phyloP scores from a whole-genome alignment of 1,140 invertebrate genomes.

The Bilobella aurantiaca region DNA sequence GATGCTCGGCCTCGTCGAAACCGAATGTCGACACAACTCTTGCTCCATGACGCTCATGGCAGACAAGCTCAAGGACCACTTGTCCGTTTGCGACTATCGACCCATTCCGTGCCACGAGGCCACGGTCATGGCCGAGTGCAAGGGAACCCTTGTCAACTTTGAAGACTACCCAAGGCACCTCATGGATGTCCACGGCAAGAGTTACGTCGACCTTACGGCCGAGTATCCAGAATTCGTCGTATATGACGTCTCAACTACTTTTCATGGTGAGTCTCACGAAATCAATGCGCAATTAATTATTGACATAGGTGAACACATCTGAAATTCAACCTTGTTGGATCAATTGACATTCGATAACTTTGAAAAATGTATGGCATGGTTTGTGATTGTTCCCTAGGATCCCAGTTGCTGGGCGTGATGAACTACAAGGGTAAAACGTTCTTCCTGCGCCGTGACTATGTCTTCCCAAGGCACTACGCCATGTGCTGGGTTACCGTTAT shows the following conservation, averaged over 20 bases:
- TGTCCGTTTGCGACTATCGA: background rate
- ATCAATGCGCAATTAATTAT: too few relatives aligned
- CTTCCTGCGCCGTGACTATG: conserved; percentile 1
- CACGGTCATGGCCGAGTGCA: background rate
- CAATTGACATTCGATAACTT: too few relatives aligned
- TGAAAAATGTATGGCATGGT: background rate
- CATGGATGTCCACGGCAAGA: background rate
- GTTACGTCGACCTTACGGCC: background rate
- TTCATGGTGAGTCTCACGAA: conserved; percentile 1
- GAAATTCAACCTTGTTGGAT: too few relatives aligned
- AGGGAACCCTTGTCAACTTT: background rate
- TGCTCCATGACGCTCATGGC: conserved; percentile 2
- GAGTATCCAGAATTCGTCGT: background rate
- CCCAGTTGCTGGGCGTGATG: background rate
- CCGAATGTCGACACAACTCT: background rate
- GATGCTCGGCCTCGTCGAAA: background rate
- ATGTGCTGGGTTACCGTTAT: conserved; percentile 3
- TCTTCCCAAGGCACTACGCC: background rate
- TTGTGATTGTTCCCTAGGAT: background rate
- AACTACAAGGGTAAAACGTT: background rate
- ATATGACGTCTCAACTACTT: background rate
- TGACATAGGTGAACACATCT: too few relatives aligned
- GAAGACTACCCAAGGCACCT: conserved; percentile 2
- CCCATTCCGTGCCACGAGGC: background rate
- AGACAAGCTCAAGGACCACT: background rate